Conservation (phyloP, 2,797 vertebrate genomes). For the Halcyon leucocephala region DNA sequence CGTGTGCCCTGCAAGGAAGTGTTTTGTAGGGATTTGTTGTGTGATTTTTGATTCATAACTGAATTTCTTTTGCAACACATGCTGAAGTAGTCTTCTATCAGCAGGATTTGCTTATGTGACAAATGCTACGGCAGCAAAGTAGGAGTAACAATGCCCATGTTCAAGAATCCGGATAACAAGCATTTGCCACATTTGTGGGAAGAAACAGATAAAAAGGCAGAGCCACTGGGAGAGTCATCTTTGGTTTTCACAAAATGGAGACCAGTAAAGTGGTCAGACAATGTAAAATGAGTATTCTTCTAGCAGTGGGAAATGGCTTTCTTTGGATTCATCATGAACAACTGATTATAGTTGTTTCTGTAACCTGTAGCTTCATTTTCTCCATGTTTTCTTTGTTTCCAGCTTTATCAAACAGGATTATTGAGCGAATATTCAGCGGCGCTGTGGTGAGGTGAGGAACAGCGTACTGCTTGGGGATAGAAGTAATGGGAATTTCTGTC, state of each 20-base stretch:
- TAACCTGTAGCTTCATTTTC: slow-evolving; percentile 38
- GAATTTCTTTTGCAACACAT: not conserved
- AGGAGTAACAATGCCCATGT: not conserved
- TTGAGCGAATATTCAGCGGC: slow-evolving; percentile 95
- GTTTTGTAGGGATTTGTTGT: not conserved
- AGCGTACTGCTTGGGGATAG: not conserved
- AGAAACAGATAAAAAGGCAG: not conserved
- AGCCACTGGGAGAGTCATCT: not conserved
- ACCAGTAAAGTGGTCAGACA: not conserved
- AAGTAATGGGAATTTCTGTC: not conserved
- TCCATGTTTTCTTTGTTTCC: slow-evolving; percentile 52
- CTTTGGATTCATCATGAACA: not conserved
- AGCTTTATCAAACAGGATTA: slow-evolving; percentile 96
- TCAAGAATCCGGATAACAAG: not conserved
- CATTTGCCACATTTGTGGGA: not conserved
- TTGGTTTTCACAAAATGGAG: not conserved
- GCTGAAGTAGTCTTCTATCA: not conserved
- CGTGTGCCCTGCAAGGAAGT: not conserved
- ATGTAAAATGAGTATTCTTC: not conserved
- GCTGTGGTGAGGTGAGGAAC: slow-evolving; percentile 93
- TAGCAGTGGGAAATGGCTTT: not conserved
- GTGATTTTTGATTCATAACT: not conserved
- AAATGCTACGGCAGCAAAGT: not conserved
- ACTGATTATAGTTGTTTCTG: slow-evolving; percentile 10
- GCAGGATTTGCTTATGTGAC: not conserved